phyloP scores from a whole-genome alignment of 2,888 invertebrate species.

The Eupithecia insigniata region DNA sequence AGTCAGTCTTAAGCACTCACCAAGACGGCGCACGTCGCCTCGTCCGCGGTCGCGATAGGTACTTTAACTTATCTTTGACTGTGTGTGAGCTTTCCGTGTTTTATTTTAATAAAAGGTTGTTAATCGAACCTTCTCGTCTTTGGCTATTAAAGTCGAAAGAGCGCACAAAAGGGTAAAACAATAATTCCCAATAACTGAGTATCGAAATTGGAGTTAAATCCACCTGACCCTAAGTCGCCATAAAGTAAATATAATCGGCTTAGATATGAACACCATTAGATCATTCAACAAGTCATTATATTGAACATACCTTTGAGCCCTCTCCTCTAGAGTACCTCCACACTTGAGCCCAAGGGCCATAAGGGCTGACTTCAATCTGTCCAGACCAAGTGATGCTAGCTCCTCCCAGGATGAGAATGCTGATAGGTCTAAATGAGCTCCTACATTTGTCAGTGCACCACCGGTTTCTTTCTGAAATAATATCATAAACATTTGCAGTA shows the following conservation, averaged over 20 bases:
- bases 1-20: too few species aligned
- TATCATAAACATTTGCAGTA: background rate
- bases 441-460: slow-evolving; percentile 95
- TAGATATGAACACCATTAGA: background rate
- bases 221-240: too few species aligned
- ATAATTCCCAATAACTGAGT: too few species aligned
- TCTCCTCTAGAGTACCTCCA: slow-evolving; percentile 98
- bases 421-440: slow-evolving; percentile 98
- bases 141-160: too few species aligned
- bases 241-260: background rate
- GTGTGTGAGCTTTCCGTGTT: too few species aligned
- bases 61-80: too few species aligned
- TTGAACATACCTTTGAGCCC: slow-evolving; percentile 91
- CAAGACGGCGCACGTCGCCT: too few species aligned
- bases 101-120: too few species aligned
- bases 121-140: too few species aligned
- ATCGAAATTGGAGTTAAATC: too few species aligned
- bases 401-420: slow-evolving; percentile 99
- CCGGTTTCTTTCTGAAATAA: slow-evolving; percentile 92
- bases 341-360: slow-evolving; percentile 99
- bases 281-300: background rate
- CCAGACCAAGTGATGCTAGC: slow-evolving; percentile 97
- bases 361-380: slow-evolving; percentile 97
- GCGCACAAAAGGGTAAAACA: background rate
- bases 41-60: too few species aligned